phyloP scores from a whole-genome alignment of 2,888 invertebrate genomes.

The Ypsolopha scabrella region DNA sequence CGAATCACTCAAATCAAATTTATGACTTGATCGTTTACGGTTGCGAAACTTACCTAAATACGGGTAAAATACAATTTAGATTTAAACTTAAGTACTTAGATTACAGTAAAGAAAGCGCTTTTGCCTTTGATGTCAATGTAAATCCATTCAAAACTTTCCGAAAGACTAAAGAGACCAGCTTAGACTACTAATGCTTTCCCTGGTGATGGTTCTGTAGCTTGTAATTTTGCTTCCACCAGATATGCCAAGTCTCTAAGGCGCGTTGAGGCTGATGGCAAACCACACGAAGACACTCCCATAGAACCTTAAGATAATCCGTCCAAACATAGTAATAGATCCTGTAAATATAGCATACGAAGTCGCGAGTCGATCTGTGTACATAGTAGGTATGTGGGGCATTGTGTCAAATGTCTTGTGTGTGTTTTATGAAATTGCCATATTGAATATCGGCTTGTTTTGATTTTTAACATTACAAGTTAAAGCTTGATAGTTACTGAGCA shows the following conservation, averaged over 20 bases:
- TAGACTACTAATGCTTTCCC: slow-evolving; percentile 3
- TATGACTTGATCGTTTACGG: no score
- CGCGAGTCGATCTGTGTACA: slow-evolving; percentile 19
- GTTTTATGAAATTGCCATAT: slow-evolving; percentile 5
- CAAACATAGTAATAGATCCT: slow-evolving; percentile 22
- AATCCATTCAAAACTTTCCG: neutral
- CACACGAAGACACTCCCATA: slow-evolving; percentile 35
- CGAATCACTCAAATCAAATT: no score
- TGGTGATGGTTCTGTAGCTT: slow-evolving; percentile 25
- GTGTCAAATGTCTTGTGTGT: slow-evolving; percentile 25
- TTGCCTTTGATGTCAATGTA: neutral
- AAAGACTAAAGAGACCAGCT: slow-evolving; percentile 9
- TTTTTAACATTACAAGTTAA: neutral
- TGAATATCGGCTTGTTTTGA: neutral
- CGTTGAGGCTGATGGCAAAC: slow-evolving; percentile 49
- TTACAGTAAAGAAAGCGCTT: neutral
- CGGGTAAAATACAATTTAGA: no score
- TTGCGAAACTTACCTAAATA: no score
- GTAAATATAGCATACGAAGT: slow-evolving; percentile 1
- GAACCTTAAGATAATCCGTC: slow-evolving; percentile 39
- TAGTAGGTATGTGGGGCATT: slow-evolving; percentile 61
- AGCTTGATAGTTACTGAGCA: neutral
- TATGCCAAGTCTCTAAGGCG: slow-evolving; percentile 45
- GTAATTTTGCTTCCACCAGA: slow-evolving; percentile 36
- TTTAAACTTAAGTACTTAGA: neutral